A percentile compares a stretch with the other conserved stretches of the same genome.
Evolutionary conservation across 2,797 vertebrate genomes (phyloP).

Genomic region (Hybognathus amarus): DNA sequence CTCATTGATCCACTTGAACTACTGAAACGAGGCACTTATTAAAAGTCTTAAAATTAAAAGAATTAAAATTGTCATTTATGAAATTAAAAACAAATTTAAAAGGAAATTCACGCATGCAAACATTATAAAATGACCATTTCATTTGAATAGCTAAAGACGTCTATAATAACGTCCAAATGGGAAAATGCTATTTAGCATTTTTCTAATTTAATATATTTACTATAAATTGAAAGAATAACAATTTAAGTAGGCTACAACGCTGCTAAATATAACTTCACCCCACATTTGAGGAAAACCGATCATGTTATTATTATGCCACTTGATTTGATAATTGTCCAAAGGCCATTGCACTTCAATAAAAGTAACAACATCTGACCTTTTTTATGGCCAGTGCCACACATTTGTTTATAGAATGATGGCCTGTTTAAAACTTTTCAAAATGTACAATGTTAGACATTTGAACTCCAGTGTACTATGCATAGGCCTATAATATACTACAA

Average conservation of each 20-base stretch:
- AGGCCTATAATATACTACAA: neutral
- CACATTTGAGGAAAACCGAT: neutral
- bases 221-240: neutral
- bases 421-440: neutral
- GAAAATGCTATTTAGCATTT: neutral
- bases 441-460: neutral
- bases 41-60: too few relatives aligned
- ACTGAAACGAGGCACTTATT: neutral
- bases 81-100: neutral
- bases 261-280: too few relatives aligned
- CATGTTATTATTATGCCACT: neutral
- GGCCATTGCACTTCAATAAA: neutral
- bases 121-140: neutral
- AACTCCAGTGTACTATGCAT: neutral
- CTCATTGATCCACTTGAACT: neutral
- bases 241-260: neutral
- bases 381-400: neutral
- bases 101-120: neutral
- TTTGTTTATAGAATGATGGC: too few relatives aligned
- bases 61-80: neutral
- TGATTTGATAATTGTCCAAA: neutral
- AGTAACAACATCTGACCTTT: neutral
- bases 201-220: neutral
- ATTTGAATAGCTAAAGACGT: neutral
- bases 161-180: neutral